Percentiles rank a stretch among this genome's conserved stretches.
Conservation (phyloP, 2,888 invertebrate genomes). For the Seira musarum region DNA sequence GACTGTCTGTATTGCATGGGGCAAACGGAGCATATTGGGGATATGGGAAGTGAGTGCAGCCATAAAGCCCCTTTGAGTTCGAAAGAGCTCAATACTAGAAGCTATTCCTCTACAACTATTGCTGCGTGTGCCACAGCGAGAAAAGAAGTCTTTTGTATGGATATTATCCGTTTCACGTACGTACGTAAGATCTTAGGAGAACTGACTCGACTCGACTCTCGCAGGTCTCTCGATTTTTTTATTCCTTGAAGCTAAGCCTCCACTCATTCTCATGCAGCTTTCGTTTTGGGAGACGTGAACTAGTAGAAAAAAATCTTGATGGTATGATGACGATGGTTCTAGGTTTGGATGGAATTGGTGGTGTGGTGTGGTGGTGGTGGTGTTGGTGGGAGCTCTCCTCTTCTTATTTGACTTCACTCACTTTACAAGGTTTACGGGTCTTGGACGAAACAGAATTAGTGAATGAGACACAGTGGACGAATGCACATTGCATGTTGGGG, state of each 20-base stretch:
- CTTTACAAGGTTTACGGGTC: slow-evolving; percentile 38
- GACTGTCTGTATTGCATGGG: slow-evolving; percentile 9
- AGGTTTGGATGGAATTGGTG: not conserved
- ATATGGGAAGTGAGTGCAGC: slow-evolving; percentile 14
- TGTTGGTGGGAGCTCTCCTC: slow-evolving; percentile 4
- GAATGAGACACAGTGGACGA: slow-evolving; percentile 51
- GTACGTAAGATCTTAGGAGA: too few relatives aligned
- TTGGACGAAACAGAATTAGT: slow-evolving; percentile 43
- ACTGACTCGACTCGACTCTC: too few relatives aligned
- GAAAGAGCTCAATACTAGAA: slow-evolving; percentile 1
- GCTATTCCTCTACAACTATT: not conserved
- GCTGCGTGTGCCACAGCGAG: slow-evolving; percentile 8
- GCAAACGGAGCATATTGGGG: not conserved
- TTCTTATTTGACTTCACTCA: not conserved
- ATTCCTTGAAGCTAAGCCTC: slow-evolving; percentile 15
- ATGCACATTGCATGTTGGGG: slow-evolving; percentile 33
- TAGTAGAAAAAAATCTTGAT: not conserved
- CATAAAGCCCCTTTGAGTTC: slow-evolving; percentile 11
- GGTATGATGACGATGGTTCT: not conserved
- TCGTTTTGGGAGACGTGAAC: not conserved
- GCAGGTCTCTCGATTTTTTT: not conserved
- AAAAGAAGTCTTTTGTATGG: slow-evolving; percentile 1
- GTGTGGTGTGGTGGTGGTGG: slow-evolving; percentile 2
- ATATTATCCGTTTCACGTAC: not conserved
- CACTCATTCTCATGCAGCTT: slow-evolving; percentile 15